Base-by-base conservation (phyloP, 1,140 invertebrate species). In the Saccostrea glomerata region DNA sequence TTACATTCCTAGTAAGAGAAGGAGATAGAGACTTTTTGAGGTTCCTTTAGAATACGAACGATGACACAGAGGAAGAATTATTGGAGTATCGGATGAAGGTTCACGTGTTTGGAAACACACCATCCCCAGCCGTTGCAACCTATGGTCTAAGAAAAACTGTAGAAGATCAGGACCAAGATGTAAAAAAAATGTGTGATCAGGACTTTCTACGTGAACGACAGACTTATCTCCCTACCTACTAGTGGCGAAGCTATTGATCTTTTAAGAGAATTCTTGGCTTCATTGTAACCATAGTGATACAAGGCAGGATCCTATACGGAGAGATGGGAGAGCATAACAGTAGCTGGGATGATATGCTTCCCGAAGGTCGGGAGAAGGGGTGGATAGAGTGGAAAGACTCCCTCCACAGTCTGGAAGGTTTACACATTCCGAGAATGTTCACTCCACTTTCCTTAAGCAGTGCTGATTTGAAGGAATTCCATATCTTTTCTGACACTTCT, bases 281-380 rank as follows among this genome's bases (percentile, higher is more conserved):
- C 58, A 82, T 88, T 7, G 84, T 85, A 30, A 86, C 91, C 11
- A 40, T 87, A n/a, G 63, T 89, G 17, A 87, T 90, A 12, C 25
- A 83, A 63, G 91, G 89, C 4, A 91, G 89, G 87, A 25, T 86
- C 11, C 66, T 91, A 25, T 58, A 90, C 5, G 55, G 86, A 56
- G 66, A 89, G 54, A 40, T 89, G 2, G 36, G 54, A 25, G 66
- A 73, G 25, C 15, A 56, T 11, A 40, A 83, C 17, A 70, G 70
- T 55, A 70, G 85, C n/a, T 90, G 90, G 88, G 90, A 90, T 82
- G 90, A 89, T 20, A 47, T 30, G 9, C 40, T 89, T 12, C 85
- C 86, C 5, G 58, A 36, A 36, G 36, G 82, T 12, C 77, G 60
- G 12, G 30, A 54, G 60, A 13, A 11, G n/a, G 55, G 73, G 30